Evolutionary conservation across 2,888 invertebrate genomes (phyloP), one percentile per base, ranked within the genome.

Genomic region (Catocala fraxini): DNA sequence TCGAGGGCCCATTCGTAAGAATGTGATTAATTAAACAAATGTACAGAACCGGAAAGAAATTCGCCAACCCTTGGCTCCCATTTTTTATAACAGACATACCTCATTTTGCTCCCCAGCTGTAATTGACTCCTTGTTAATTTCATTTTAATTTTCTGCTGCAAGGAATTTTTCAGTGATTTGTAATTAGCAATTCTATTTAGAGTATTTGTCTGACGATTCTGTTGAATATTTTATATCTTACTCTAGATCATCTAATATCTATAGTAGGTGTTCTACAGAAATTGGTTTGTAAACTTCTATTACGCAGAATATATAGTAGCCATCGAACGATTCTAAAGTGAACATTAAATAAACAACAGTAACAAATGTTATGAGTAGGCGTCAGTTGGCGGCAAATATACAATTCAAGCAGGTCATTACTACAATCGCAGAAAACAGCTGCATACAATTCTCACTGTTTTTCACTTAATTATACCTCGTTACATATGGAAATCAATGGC

Each of bases 11-110:
- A 91, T 83, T 89, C 85, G 86, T 92, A 94, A 93, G 92, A 94
- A 94, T 94, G 88, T 90, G 85, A 93, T 92, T 92, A 94, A 94
- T 94, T 93, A 92, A 93, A 93, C 91, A 89, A 91, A 93, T 89
- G 89, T 87, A 89, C 89, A 88, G 87, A 86, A 82, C 85, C 84
- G 84, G 88, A 89, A 92, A 92, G 89, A 92, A 91, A 91, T 90
- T 88, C 84, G 82, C 78, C 88, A 90, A 91, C 91, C 93, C 93
- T 91, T 90, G 84, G 88, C 81, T 83, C 80, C 81, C 81, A 82
- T 85, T 91, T 92, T 92, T 91, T 90, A 86, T 84, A 87, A 83
- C 88, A 82, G 87, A 88, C 89, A 90, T 91, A 88, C 87, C 86
- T 87, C 84, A 87, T 89, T 87, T 89, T 85, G 85, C 85, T 89